Evolutionary conservation across 2,797 vertebrate species (phyloP).

Genomic region (Mareca strepera): DNA sequence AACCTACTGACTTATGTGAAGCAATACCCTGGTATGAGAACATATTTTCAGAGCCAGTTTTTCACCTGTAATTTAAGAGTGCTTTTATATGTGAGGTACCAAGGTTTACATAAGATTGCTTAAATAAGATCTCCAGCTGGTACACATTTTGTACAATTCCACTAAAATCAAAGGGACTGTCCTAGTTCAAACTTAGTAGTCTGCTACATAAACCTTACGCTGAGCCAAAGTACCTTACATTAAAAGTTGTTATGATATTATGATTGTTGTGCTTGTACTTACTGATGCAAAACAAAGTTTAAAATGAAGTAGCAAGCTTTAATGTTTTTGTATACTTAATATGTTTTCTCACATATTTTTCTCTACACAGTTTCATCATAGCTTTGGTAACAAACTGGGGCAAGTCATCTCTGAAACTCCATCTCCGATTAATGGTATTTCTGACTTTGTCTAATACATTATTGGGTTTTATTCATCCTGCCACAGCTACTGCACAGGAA

Average conservation of each 20-base stretch:
- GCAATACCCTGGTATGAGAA: background rate
- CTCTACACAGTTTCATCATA: background rate
- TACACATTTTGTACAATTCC: background rate
- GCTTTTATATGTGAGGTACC: background rate
- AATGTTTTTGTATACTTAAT: background rate
- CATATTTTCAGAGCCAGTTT: background rate
- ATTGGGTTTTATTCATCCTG: constrained; percentile 18
- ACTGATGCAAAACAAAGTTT: background rate
- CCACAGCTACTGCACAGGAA: constrained; percentile 54
- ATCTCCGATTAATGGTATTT: background rate
- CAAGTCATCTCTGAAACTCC: constrained; percentile 13
- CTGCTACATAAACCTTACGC: background rate
- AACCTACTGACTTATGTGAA: background rate
- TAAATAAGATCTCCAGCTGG: background rate
- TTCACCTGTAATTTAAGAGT: background rate
- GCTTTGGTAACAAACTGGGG: background rate
- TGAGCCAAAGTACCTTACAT: background rate
- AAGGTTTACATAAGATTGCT: background rate
- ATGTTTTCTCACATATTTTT: background rate
- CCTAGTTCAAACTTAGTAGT: background rate
- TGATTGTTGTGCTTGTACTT: background rate
- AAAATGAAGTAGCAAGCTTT: background rate
- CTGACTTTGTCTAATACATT: background rate
- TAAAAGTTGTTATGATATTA: background rate
- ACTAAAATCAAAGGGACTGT: background rate